A percentile compares a stretch with the other conserved stretches of the same genome.
Evolutionary conservation across 2,888 invertebrate species (phyloP).

Genomic region (Pherbina coryleti): DNA sequence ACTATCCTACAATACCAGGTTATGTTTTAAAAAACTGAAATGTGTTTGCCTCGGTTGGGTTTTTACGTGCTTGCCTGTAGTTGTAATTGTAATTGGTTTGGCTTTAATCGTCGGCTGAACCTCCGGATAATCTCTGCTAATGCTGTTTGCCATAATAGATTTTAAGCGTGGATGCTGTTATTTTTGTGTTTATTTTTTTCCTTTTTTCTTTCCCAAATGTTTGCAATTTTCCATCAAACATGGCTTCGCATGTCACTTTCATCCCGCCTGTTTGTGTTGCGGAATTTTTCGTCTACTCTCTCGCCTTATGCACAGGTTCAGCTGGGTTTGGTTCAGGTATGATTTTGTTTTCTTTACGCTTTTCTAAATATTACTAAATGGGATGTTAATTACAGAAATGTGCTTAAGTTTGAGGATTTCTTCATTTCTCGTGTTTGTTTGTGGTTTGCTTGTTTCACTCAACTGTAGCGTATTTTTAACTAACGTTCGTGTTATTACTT

Average conservation of each 20-base stretch:
- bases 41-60: no score
- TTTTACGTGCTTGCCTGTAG: not conserved
- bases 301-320: not conserved
- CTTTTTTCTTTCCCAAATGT: not conserved
- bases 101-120: constrained; percentile 64
- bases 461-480: no score
- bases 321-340: not conserved
- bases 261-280: constrained; percentile 11
- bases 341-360: not conserved
- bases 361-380: constrained; percentile 43
- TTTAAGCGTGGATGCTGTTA: constrained; percentile 50
- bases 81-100: constrained; percentile 63
- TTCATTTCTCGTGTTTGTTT: constrained; percentile 14
- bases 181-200: not conserved
- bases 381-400: constrained; percentile 51
- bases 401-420: constrained; percentile 47
- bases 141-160: constrained; percentile 64
- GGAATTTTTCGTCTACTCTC: not conserved
- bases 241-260: not conserved
- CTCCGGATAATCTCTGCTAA: constrained; percentile 65
- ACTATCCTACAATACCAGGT: not conserved
- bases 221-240: not conserved
- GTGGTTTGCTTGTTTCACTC: not conserved
- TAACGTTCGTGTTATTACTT: no score
- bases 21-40: not conserved